Conservation (phyloP, 2,113 vertebrate genomes). For the Peromyscus leucopus region DNA sequence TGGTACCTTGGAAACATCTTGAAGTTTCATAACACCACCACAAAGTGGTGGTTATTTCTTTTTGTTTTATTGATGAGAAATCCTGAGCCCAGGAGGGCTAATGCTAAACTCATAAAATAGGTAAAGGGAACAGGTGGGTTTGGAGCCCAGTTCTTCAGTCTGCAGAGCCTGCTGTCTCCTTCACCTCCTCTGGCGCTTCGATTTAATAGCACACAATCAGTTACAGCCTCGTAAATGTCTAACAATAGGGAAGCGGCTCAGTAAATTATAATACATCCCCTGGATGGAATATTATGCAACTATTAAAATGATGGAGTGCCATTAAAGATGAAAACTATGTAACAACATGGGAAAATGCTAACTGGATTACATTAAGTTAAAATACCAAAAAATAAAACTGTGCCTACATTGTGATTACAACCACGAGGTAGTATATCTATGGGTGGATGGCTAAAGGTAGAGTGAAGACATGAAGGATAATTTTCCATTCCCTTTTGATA, state of each 20-base stretch:
- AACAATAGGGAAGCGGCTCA: not conserved
- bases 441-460: not conserved
- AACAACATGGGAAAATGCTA: conserved; percentile 59
- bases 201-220: conserved; percentile 33
- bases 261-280: conserved; percentile 58
- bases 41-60: not conserved
- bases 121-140: conserved; percentile 8
- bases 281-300: conserved; percentile 77
- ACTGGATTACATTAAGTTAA: conserved; percentile 67
- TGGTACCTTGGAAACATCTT: not conserved
- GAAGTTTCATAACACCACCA: not conserved
- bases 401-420: conserved; percentile 65
- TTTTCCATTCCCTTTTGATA: conserved; percentile 68
- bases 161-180: not conserved
- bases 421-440: not conserved
- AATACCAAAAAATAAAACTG: conserved; percentile 64
- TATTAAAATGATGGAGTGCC: conserved; percentile 76
- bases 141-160: not conserved
- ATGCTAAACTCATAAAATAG: conserved; percentile 5
- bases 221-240: conserved; percentile 72
- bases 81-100: not conserved
- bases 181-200: not conserved
- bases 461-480: conserved; percentile 52
- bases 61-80: conserved; percentile 19
- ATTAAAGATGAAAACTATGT: conserved; percentile 73